These are phyloP conservation scores for Proterorhinus semilunaris DNA, from an alignment of 2,113 vertebrate genomes.

Conservation along the genomic window DNA sequence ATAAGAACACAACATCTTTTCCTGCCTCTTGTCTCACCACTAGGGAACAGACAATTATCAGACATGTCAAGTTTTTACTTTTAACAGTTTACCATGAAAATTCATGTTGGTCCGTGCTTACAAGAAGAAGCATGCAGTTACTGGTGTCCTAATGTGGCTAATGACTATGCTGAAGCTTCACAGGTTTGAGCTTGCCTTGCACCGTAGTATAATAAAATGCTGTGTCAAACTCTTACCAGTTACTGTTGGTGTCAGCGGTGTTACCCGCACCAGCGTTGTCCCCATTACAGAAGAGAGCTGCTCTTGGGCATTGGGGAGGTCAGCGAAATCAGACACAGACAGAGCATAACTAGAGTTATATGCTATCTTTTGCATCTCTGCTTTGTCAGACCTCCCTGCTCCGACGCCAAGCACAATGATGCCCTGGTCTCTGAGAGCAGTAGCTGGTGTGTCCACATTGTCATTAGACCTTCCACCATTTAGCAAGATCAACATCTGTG, in stretches of 20 bases:
- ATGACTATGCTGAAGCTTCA: background rate
- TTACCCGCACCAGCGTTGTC: constrained; percentile 20
- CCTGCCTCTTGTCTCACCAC: background rate
- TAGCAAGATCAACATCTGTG: constrained; percentile 73
- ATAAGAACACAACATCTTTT: constrained; percentile 47
- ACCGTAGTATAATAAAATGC: background rate
- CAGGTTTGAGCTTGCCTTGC: background rate
- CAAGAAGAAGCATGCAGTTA: too few relatives aligned
- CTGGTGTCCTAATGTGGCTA: too few relatives aligned
- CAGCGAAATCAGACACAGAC: constrained; percentile 63
- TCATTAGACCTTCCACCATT: constrained; percentile 52
- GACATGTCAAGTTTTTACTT: background rate
- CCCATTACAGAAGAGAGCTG: constrained; percentile 25
- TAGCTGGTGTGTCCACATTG: constrained; percentile 41
- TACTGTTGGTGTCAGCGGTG: constrained; percentile 15
- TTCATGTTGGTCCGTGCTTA: background rate
- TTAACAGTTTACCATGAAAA: background rate
- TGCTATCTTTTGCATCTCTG: constrained; percentile 38
- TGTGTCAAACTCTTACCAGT: constrained; percentile 13
- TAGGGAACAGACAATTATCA: background rate
- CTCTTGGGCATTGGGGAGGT: constrained; percentile 48
- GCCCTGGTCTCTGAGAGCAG: constrained; percentile 47
- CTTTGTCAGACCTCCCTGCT: constrained; percentile 50
- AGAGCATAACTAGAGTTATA: constrained; percentile 22
- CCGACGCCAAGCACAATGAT: constrained; percentile 40